Evolutionary conservation across 1,140 invertebrate species (phyloP).

Genomic region (Colletes gigas): DNA sequence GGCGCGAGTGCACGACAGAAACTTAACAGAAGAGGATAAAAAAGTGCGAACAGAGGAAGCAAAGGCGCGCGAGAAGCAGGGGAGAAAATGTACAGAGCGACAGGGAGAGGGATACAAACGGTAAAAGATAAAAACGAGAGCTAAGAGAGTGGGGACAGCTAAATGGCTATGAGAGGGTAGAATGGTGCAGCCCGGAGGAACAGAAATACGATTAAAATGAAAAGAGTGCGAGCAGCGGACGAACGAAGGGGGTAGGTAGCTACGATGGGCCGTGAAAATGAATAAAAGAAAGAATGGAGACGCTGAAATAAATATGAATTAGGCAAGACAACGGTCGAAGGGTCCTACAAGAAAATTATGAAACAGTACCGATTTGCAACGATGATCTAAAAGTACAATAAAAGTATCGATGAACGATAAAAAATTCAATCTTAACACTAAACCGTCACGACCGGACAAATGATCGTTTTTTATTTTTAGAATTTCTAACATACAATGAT

Average conservation of each 20-base stretch:
- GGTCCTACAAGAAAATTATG: too few relatives aligned
- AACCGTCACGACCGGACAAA: too few relatives aligned
- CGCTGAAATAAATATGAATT: neutral
- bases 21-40: neutral
- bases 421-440: too few relatives aligned
- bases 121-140: neutral
- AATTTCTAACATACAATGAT: too few relatives aligned
- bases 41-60: constrained; percentile 5
- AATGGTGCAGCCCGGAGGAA: too few relatives aligned
- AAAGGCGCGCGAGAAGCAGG: neutral
- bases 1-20: neutral
- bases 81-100: neutral
- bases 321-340: too few relatives aligned
- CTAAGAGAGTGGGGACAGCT: neutral
- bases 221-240: too few relatives aligned
- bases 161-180: neutral
- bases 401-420: too few relatives aligned
- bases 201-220: neutral
- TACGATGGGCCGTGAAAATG: too few relatives aligned
- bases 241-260: neutral
- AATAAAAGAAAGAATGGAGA: neutral
- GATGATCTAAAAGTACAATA: too few relatives aligned
- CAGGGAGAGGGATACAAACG: neutral
- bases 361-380: too few relatives aligned
- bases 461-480: too few relatives aligned